Base-by-base conservation (phyloP, 35 echinoderm and acorn worm species). In the Ophiothrix spiculata region DNA sequence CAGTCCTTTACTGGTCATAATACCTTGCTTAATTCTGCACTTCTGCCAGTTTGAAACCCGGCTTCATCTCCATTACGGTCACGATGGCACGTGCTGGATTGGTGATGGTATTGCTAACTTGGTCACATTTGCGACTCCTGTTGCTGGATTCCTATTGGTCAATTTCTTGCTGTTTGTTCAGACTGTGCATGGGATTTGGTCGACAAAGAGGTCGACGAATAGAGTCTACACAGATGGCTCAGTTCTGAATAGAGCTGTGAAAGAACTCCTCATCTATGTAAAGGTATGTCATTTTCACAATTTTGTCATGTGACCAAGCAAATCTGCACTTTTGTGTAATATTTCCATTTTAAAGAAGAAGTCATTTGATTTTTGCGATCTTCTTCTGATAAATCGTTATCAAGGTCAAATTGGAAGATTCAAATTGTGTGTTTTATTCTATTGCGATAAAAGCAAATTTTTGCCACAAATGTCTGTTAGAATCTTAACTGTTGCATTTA, bases 1-100 rank as follows among this genome's bases (percentile, higher is more conserved):
- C 1, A 38, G 38, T 0, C 64, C 64, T 40, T 54, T 81, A 31
- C 28, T 41, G 33, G 64, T 83, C 32, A 73, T 90, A 14, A 31
- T 80, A 28, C 79, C 79, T 37, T 90, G 87, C 32, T 13, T 84
- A 16, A 38, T 35, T 25, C n/a, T 90, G 10, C 64, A 74, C n/a
- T 15, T 83, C 36, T 56, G 81, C 32, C 37, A 83, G 17, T 40
- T 21, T 16, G 23, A 42, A 31, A 31, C 40, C 40, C 69, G 40
- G 0, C 28, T 86, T 15, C 0, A 39, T 19, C 12, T 90, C 28
- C 38, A 37, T 8, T 90, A 90, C 23, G 87, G 87, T n/a, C 34
- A 39, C 76, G 63, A 76, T 4, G 16, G 38, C 4, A 60, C 39
- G 16, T 90, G 87, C 46, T 90, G 87, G 87, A 90, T 90, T 36